A percentile compares a stretch with the other conserved stretches of the same genome.
These are phyloP conservation scores for Hypocryptadius cinnamomeus DNA, from an alignment of 2,113 vertebrate genomes.

Conservation along the genomic window DNA sequence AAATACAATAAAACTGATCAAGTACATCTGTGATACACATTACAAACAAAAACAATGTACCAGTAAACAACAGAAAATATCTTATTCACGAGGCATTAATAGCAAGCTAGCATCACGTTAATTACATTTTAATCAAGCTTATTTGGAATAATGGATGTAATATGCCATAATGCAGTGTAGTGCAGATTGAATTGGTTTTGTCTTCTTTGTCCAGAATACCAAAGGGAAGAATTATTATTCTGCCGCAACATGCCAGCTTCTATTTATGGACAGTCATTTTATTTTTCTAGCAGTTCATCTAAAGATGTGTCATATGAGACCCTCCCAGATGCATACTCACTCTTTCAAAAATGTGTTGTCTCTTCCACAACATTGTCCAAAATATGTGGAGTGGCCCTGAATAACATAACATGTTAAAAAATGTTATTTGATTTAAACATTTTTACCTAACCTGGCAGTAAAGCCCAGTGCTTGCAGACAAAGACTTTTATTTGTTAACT, in stretches of 20 bases:
- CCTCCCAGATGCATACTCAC: background rate
- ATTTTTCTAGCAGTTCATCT: background rate
- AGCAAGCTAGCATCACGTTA: background rate
- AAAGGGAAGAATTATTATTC: background rate
- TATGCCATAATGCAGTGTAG: background rate
- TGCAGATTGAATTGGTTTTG: background rate
- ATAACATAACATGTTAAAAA: background rate
- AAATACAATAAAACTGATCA: background rate
- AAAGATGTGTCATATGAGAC: background rate
- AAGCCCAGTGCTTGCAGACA: background rate
- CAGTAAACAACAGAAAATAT: background rate
- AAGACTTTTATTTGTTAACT: background rate
- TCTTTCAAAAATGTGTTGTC: background rate
- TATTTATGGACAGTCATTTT: slow-evolving; percentile 1
- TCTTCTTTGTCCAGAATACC: slow-evolving; percentile 4
- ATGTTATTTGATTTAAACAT: background rate
- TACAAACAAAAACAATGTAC: background rate
- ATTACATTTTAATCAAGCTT: background rate
- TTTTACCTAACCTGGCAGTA: background rate
- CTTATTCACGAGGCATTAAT: background rate
- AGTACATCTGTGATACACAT: background rate
- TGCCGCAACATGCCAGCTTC: background rate
- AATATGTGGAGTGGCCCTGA: background rate
- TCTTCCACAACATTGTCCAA: background rate
- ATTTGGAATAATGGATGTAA: background rate